phyloP scores from a whole-genome alignment of 1,140 invertebrate genomes.

The Temnothorax nylanderi region DNA sequence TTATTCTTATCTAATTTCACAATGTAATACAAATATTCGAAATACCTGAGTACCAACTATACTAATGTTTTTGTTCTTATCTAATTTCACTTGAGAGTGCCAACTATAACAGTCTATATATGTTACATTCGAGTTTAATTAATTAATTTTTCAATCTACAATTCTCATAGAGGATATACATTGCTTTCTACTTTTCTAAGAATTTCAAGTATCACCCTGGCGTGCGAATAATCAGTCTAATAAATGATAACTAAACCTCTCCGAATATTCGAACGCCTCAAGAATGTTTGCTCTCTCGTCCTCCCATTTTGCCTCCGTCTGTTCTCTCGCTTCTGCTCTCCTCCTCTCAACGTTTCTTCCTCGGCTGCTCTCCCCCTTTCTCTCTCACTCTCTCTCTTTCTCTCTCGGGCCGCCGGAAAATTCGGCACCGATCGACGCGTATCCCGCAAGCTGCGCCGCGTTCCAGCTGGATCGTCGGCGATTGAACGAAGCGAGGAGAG shows the following conservation, averaged over 20 bases:
- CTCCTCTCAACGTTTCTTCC: background rate
- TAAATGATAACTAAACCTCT: background rate
- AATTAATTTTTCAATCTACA: background rate
- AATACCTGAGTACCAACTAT: background rate
- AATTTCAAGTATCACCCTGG: background rate
- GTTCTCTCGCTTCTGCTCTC: background rate
- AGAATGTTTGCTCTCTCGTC: background rate
- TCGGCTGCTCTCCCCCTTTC: background rate
- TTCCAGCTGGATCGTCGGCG: slow-evolving; percentile 62
- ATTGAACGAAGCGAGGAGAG: slow-evolving; percentile 58
- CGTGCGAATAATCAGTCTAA: background rate
- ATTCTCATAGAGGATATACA: background rate
- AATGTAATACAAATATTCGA: background rate
- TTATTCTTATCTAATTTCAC: slow-evolving; percentile 4
- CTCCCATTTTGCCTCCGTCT: background rate
- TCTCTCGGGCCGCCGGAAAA: slow-evolving; percentile 33
- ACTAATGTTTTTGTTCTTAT: slow-evolving; percentile 3
- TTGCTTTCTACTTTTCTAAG: background rate
- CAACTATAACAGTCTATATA: background rate
- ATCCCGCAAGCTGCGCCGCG: slow-evolving; percentile 38
- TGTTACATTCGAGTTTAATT: background rate
- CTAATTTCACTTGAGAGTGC: background rate
- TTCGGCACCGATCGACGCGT: slow-evolving; percentile 47
- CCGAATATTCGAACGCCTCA: background rate
- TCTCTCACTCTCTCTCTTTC: slow-evolving; percentile 9